Evolutionary conservation across 1,140 invertebrate genomes (phyloP).

Genomic region (Drosophila yakuba): DNA sequence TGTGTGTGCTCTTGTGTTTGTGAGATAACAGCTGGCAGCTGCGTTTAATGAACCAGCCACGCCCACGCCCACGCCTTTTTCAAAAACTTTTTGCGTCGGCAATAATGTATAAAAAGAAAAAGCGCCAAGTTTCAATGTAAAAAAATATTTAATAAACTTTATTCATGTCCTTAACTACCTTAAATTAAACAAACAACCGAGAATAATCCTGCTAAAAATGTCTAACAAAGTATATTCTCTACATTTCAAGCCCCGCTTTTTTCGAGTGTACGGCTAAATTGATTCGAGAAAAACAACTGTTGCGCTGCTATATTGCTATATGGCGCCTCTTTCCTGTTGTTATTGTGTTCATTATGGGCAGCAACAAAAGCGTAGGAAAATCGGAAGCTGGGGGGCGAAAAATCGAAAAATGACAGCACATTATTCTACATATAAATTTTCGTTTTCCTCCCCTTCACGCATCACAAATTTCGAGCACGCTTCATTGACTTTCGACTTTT

Average conservation of each 20-base stretch:
- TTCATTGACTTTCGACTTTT: constrained; percentile 74
- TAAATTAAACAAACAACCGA: no score
- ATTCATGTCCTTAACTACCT: no score
- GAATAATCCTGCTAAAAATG: no score
- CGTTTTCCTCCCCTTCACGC: constrained; percentile 58
- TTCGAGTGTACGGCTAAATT: constrained; percentile 11
- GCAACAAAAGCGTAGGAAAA: constrained; percentile 15
- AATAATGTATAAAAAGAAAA: constrained; percentile 38
- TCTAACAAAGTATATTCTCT: background rate
- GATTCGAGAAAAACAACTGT: constrained; percentile 42
- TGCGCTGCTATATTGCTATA: constrained; percentile 20
- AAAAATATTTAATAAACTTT: constrained; percentile 2
- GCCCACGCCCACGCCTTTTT: constrained; percentile 70
- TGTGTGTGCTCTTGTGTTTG: constrained; percentile 28
- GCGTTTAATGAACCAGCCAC: constrained; percentile 79
- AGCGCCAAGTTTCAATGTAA: background rate
- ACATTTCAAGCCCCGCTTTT: background rate
- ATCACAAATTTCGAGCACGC: constrained; percentile 70
- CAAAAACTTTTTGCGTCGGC: constrained; percentile 57
- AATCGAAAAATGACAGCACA: constrained; percentile 63
- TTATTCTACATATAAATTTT: constrained; percentile 58
- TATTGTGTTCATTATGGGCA: constrained; percentile 52
- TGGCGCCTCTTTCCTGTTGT: constrained; percentile 1
- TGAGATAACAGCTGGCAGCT: constrained; percentile 74
- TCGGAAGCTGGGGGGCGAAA: background rate